Base-by-base conservation (phyloP, 2,888 invertebrate genomes). In the Palloptera scutellata region DNA sequence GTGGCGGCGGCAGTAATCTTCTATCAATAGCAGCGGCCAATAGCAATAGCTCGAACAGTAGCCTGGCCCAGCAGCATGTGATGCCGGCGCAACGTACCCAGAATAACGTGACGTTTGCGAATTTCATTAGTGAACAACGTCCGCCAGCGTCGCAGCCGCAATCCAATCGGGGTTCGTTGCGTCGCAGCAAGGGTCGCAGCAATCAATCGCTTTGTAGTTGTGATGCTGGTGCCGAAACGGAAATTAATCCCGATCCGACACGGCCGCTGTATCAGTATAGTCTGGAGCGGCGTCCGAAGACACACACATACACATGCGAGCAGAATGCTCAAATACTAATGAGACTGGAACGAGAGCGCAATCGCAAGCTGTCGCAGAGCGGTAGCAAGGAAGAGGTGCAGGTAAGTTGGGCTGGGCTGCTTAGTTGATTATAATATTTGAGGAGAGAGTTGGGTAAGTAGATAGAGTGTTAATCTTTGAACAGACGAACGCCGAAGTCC, bases 251-350 rank as follows among this genome's bases (percentile, higher is more conserved):
- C 67, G 80, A 84, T 77, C 83, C 83, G 6, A 76, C 81, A 15
- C 77, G 84, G 59, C 85, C 85, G 52, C 73, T 85, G 15, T 85
- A 83, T 73, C 86, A 87, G 72, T 86, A 85, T 74, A 86, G 87
- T 73, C 76, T 87, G 76, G 88, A 88, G 78, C 78, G 85, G 12
- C 81, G 83, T 51, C 81, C 81, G 66, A 83, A 82, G 73, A 81
- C 85, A 63, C 87, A 87, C 76, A 85, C 86, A 45, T 86, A 86
- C 76, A 85, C 83, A 66, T 87, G 87, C 77, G 87, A 87, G 73
- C 87, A 87, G 73, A 86, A 86, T 73, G 85, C 86, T 72, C 85
- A 86, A 77, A 85, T 86, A 74, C 79, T 86, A 74, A 81, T 86
- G 78, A 80, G 86, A 76, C 76, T 85, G 74, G 85, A 85, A 77